phyloP scores from a whole-genome alignment of 2,888 invertebrate species.

The Andrena minutula region DNA sequence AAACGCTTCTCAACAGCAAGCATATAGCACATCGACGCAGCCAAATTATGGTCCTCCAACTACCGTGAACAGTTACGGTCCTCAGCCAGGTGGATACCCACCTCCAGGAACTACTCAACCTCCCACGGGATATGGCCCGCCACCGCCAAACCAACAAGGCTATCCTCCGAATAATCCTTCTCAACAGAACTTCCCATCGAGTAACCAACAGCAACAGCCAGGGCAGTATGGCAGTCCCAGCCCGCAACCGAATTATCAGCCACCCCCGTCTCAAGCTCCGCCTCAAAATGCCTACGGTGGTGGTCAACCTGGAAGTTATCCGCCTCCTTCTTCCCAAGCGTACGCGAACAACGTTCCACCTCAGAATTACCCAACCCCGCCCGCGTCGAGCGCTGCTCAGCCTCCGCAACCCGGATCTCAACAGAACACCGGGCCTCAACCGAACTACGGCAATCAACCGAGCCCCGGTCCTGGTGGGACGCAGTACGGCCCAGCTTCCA shows the following conservation, averaged over 20 bases:
- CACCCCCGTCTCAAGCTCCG: conserved; percentile 74
- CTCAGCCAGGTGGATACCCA: conserved; percentile 87
- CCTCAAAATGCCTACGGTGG: conserved; percentile 82
- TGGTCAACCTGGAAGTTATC: conserved; percentile 84
- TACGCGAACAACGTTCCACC: conserved; percentile 84
- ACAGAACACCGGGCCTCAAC: conserved; percentile 85
- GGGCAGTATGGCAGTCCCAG: conserved; percentile 84
- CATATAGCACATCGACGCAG: conserved; percentile 88
- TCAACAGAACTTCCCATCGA: conserved; percentile 83
- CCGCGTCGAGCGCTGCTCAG: conserved; percentile 80
- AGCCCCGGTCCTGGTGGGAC: conserved; percentile 84
- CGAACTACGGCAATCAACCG: conserved; percentile 87
- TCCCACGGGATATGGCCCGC: conserved; percentile 88
- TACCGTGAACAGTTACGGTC: conserved; percentile 82
- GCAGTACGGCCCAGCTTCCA: conserved; percentile 83
- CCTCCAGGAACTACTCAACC: conserved; percentile 86
- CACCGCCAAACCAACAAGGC: conserved; percentile 89
- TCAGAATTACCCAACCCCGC: conserved; percentile 86
- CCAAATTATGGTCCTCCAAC: conserved; percentile 84
- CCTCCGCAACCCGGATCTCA: conserved; percentile 85
- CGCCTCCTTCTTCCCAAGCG: conserved; percentile 85
- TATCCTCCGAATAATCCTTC: conserved; percentile 87
- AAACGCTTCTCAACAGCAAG: conserved; percentile 87
- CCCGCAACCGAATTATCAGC: conserved; percentile 83
- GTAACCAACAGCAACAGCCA: conserved; percentile 83